Conservation (phyloP, 2,797 vertebrate species). For the Brotogeris chrysoptera region DNA sequence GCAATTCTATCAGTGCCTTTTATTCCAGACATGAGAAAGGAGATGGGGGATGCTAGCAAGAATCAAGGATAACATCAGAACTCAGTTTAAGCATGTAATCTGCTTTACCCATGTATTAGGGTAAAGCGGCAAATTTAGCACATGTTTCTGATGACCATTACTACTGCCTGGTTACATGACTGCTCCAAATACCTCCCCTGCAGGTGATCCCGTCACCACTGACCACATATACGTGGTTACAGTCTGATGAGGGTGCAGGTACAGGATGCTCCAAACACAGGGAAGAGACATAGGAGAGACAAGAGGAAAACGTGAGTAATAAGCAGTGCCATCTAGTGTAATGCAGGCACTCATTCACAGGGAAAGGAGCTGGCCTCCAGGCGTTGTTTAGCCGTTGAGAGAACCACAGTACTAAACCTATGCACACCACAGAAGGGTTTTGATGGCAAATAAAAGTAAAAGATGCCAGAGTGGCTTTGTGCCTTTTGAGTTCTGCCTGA, state of each 20-base stretch:
- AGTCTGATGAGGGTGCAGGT: not conserved
- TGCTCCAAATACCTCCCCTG: not conserved
- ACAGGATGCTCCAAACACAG: not conserved
- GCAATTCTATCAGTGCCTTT: not conserved
- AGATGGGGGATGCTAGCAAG: not conserved
- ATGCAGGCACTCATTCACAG: not conserved
- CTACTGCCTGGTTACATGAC: not conserved
- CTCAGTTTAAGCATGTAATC: not conserved
- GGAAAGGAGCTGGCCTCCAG: not conserved
- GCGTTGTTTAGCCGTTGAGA: not conserved
- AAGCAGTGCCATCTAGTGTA: conserved; percentile 64
- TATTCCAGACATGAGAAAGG: not conserved
- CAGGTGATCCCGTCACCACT: not conserved
- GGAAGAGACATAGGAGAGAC: not conserved
- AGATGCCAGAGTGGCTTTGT: not conserved
- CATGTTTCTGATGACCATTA: not conserved
- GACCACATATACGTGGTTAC: not conserved
- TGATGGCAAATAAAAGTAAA: not conserved
- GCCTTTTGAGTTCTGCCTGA: not conserved
- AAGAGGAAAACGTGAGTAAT: conserved; percentile 16
- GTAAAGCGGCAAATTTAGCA: not conserved
- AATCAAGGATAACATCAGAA: not conserved
- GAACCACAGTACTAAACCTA: not conserved
- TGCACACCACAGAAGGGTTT: not conserved
- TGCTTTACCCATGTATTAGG: not conserved